A percentile compares a stretch with the other conserved stretches of the same genome.
Evolutionary conservation across 2,113 vertebrate species (phyloP).

Genomic region (Neotoma lepida): DNA sequence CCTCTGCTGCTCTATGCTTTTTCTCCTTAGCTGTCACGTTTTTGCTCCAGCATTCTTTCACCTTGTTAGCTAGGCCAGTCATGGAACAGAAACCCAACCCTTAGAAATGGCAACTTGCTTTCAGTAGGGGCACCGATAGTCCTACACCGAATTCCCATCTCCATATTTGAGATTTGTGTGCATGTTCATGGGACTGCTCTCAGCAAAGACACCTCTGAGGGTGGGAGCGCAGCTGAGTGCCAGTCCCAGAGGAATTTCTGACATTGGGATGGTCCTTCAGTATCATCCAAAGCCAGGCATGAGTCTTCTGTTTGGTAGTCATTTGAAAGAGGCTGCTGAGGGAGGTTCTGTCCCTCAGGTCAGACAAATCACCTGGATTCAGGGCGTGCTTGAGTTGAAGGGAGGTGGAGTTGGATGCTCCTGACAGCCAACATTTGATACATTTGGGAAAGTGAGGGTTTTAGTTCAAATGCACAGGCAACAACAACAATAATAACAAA

Average conservation of each 20-base stretch:
- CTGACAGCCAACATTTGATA: not conserved
- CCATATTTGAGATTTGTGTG: not conserved
- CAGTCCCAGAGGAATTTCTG: not conserved
- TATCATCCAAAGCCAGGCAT: not conserved
- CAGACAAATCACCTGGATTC: not conserved
- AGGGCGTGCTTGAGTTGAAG: not conserved
- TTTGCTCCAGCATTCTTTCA: not conserved
- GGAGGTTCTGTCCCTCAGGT: not conserved
- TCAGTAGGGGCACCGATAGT: not conserved
- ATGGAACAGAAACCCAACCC: not conserved
- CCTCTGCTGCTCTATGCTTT: conserved; percentile 5
- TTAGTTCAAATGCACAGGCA: not conserved
- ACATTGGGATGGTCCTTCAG: not conserved
- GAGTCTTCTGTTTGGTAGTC: not conserved
- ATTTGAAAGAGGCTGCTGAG: not conserved
- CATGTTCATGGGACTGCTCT: not conserved
- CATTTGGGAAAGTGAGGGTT: not conserved
- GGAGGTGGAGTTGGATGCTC: not conserved
- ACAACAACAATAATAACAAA: not conserved
- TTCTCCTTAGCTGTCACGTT: not conserved
- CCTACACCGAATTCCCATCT: not conserved
- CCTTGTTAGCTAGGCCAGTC: not conserved
- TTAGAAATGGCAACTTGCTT: not conserved
- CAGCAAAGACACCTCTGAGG: not conserved
- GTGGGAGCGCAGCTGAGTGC: not conserved